Base-by-base conservation (phyloP, 2,797 vertebrate species). In the Okamejei kenojei region DNA sequence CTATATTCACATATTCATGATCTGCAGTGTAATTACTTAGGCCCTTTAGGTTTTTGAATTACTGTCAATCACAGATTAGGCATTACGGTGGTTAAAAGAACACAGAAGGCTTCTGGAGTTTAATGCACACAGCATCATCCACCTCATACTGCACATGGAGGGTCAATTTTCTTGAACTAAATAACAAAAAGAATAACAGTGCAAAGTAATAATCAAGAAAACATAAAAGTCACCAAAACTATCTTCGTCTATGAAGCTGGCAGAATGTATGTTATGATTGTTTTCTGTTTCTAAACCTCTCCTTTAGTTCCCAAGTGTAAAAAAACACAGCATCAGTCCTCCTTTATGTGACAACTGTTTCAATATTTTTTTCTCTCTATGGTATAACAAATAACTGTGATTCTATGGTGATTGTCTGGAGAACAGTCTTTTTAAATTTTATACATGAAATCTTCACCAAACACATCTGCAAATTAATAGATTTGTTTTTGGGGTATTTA, bases 321-420 rank as follows among this genome's bases (percentile, higher is more conserved):
- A 63, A 63, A 61, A 32, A 17, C 58, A 86, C 58, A 82, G 82
- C 58, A 26, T 86, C 82, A n/a, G n/a, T 86, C 82, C 82, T 63
- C 17, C 29, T 86, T 86, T 86, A 86, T 86, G 82, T 86, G 58
- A 86, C 82, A 58, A 63, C n/a, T 65, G 61, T 61, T 63, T 63
- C 58, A 86, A 86, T 63, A 65, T 86, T 17, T 86, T 61, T 61
- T 86, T 86, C 13, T n/a, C 58, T 65, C 6, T 19, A 0, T n/a
- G 26, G 58, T 65, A 6, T 32, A 63, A 32, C 58, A 63, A 32
- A 86, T 63, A 15, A 17, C 58, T 63, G 1, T 32, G 13, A 15
- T 86, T 63, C 82, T n/a, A 29, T n/a, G 13, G 58, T 32, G 58
- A 86, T 65, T 63, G 61, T 63, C 7, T 6, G 63, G 82, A 86